Base-by-base conservation (phyloP, 92 coral and sea anemone genomes). In the Pocillopora meandrina region DNA sequence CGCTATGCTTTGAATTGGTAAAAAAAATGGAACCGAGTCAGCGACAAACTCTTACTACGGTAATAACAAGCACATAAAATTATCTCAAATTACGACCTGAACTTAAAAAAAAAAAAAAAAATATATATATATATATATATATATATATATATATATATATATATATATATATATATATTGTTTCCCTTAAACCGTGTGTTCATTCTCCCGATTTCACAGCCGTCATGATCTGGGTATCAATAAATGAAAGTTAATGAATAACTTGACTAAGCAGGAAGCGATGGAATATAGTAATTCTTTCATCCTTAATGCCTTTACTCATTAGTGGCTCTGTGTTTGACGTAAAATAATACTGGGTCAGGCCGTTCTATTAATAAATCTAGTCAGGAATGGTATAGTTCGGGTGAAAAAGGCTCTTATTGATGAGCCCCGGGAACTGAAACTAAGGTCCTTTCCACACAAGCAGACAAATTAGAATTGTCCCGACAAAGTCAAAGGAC, bases 181-280 rank as follows among this genome's bases (percentile, higher is more conserved):
- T 31, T 70, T 70, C 33, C 74, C 74, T 35, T 70, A 20, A 1
- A 23, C 49, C 49, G 18, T 70, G 74, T 20, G 33, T 31, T 23
- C 68, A 10, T 70, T 20, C 33, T 70, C 31, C 49, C 18, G 74
- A 70, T 70, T 70, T 70, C 18, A 70, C 74, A 70, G 74, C 55
- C 74, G 74, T 5, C 13, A 35, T 35, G 74, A 35, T 7, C 74
- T 70, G 74, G 74, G 74, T 70, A 70, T 70, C 49, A 70, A 31
- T 70, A 35, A 70, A 70, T 31, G 42, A 70, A 70, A 70, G 74
- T 70, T 35, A 70, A 70, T 70, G 74, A 70, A 70, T 35, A 20
- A 10, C 31, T 35, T 7, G 74, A 70, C 74, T 70, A 17, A 70
- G 74, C 42, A 70, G 21, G 49, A 4, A 70, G 74, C 55, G 74